These are phyloP conservation scores for Reticulitermes lucifugus DNA, from an alignment of 2,888 invertebrate genomes.

Conservation along the genomic window DNA sequence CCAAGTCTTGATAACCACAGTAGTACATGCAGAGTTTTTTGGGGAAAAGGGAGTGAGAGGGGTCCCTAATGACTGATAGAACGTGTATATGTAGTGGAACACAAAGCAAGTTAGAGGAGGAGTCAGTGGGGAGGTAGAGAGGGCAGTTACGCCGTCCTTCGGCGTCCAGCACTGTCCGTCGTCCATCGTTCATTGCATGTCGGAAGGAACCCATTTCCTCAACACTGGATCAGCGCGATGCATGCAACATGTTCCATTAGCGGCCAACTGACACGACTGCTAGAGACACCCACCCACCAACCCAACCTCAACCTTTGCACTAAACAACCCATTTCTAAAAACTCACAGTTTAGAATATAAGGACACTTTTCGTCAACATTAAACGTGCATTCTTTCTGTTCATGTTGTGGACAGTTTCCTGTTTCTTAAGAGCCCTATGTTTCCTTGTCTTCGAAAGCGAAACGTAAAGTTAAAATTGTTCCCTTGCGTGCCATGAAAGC, in stretches of 20 bases:
- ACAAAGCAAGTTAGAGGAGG: conserved; percentile 22
- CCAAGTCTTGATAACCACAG: conserved; percentile 19
- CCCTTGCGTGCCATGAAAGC: too few relatives aligned
- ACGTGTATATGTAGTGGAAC: background rate
- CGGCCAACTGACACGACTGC: conserved; percentile 9
- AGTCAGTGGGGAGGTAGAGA: conserved; percentile 5
- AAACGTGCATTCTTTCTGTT: too few relatives aligned
- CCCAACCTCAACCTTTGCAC: too few relatives aligned
- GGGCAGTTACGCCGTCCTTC: background rate
- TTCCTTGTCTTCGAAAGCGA: too few relatives aligned
- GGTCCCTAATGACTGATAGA: conserved; percentile 31
- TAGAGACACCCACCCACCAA: background rate
- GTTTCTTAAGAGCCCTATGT: too few relatives aligned
- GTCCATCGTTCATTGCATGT: conserved; percentile 53
- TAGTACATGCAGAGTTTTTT: background rate
- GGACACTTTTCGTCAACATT: too few relatives aligned
- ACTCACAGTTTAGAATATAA: too few relatives aligned
- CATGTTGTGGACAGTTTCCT: too few relatives aligned
- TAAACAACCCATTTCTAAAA: too few relatives aligned
- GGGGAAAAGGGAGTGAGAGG: background rate
- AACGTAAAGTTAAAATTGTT: too few relatives aligned
- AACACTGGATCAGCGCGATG: conserved; percentile 6
- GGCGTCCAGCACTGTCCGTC: background rate
- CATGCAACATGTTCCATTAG: conserved; percentile 47
- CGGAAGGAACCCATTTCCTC: conserved; percentile 57